Conservation (phyloP, 2,888 invertebrate species). For the Xiphydria camelus region DNA sequence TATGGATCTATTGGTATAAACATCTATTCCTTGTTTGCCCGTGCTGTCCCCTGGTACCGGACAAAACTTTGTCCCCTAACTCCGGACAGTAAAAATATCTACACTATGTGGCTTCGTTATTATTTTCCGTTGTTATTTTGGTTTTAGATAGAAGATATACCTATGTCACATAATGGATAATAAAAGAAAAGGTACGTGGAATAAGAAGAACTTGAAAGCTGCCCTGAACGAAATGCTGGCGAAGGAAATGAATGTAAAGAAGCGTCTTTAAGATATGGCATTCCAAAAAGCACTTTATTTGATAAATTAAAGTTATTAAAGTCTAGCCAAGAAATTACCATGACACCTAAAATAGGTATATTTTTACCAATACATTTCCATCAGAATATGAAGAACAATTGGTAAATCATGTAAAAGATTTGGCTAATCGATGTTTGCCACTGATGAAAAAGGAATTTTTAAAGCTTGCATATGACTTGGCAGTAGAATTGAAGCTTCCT, state of each 20-base stretch:
- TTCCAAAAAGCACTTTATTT: background rate
- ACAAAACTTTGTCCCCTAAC: background rate
- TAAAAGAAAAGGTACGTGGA: background rate
- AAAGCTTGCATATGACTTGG: conserved; percentile 10
- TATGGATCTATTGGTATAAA: too few species aligned
- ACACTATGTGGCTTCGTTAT: background rate
- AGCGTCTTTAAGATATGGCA: background rate
- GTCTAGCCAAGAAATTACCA: background rate
- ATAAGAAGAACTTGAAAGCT: background rate
- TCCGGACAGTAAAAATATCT: background rate
- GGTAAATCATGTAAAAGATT: background rate
- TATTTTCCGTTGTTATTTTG: background rate
- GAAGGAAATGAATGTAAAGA: background rate
- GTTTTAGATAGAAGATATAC: background rate
- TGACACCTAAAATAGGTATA: background rate
- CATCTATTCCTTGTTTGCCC: too few species aligned
- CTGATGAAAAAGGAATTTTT: background rate
- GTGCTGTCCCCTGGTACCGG: too few species aligned
- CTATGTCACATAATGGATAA: background rate
- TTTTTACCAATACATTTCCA: background rate
- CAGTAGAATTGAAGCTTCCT: conserved; percentile 19
- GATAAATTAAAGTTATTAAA: background rate
- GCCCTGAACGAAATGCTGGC: background rate
- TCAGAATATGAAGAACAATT: background rate
- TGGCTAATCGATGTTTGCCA: background rate